phyloP scores from a whole-genome alignment of 1,140 invertebrate species.

The Apis florea region DNA sequence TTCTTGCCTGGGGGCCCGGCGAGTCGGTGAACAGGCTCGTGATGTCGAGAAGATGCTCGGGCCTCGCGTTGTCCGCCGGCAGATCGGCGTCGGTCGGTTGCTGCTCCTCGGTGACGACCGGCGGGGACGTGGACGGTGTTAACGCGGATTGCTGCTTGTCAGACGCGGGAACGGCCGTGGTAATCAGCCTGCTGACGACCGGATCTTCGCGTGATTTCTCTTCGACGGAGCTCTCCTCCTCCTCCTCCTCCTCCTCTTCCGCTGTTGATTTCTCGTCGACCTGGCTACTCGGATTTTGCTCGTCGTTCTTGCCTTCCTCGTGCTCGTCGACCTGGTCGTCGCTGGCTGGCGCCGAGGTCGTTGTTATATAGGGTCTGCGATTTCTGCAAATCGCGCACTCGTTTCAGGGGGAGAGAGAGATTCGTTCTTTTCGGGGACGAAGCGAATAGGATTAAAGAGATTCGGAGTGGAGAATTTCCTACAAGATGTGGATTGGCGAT shows the following conservation, averaged over 20 bases:
- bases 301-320: conserved; percentile 45
- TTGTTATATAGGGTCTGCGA: conserved; percentile 74
- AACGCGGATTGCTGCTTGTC: conserved; percentile 40
- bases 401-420: background rate
- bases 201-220: conserved; percentile 62
- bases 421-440: background rate
- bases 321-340: conserved; percentile 69
- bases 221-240: conserved; percentile 51
- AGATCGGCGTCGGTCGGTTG: conserved; percentile 21
- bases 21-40: conserved; percentile 73
- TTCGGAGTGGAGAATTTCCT: background rate
- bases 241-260: conserved; percentile 60
- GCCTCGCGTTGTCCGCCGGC: conserved; percentile 52
- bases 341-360: conserved; percentile 73
- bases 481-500: background rate
- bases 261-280: conserved; percentile 47
- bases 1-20: conserved; percentile 59
- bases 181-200: conserved; percentile 62
- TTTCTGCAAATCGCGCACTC: conserved; percentile 67
- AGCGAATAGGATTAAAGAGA: background rate
- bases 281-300: conserved; percentile 5
- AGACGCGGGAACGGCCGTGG: conserved; percentile 61
- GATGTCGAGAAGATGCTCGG: conserved; percentile 74
- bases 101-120: conserved; percentile 37
- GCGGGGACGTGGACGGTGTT: conserved; percentile 31